These are phyloP conservation scores for Acheta domesticus DNA, from an alignment of 2,888 invertebrate genomes.

Conservation along the genomic window DNA sequence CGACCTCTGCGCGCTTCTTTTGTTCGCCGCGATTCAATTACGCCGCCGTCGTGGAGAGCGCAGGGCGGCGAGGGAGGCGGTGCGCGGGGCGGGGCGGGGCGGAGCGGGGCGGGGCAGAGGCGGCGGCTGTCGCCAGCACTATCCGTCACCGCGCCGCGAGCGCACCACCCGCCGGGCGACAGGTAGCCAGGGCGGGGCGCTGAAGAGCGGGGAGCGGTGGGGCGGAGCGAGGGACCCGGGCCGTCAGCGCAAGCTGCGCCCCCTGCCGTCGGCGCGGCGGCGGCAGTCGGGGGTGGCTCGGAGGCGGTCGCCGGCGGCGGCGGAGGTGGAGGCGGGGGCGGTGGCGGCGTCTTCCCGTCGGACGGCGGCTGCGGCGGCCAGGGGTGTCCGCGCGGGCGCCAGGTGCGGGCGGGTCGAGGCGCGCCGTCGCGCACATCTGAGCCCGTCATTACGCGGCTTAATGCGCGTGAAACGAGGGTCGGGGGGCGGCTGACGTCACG, in stretches of 20 bases:
- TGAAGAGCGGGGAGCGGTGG: not conserved
- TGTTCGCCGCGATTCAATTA: constrained; percentile 18
- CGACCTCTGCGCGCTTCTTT: constrained; percentile 9
- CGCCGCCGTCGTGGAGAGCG: not conserved
- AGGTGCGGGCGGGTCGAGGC: not conserved
- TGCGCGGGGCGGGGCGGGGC: too few species aligned
- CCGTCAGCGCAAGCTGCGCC: not conserved
- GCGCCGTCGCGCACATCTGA: not conserved
- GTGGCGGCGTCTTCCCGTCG: not conserved
- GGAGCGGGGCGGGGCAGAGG: not conserved
- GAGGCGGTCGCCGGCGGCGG: not conserved
- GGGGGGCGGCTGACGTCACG: constrained; percentile 7
- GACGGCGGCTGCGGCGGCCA: not conserved
- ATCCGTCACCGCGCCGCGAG: constrained; percentile 19
- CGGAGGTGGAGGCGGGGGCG: too few species aligned
- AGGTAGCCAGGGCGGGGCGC: not conserved
- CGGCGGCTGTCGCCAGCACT: constrained; percentile 22
- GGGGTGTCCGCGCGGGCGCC: not conserved
- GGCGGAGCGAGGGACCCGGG: not conserved
- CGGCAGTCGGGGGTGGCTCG: not conserved
- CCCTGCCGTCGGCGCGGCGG: not conserved
- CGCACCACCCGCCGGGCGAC: not conserved
- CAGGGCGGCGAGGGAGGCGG: not conserved
- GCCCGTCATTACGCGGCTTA: constrained; percentile 18
- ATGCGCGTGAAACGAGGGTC: constrained; percentile 18